Conservation (phyloP, 2,797 vertebrate species). For the Hippoglossus hippoglossus region DNA sequence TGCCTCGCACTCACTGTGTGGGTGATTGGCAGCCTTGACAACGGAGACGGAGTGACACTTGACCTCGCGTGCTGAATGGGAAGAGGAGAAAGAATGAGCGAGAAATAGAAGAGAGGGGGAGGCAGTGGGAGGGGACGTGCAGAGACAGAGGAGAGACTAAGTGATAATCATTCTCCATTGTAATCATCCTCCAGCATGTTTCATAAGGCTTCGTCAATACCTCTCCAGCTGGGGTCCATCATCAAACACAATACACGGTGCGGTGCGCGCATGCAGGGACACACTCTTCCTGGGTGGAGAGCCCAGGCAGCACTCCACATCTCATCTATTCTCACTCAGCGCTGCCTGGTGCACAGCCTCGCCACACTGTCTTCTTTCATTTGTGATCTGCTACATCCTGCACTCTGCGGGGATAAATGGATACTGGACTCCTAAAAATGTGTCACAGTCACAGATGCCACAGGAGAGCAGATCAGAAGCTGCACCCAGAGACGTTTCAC, state of each 20-base stretch:
- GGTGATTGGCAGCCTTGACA: slow-evolving; percentile 87
- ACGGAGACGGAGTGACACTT: slow-evolving; percentile 83
- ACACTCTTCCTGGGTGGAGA: slow-evolving; percentile 73
- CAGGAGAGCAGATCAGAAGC: slow-evolving; percentile 53
- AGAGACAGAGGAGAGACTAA: slow-evolving; percentile 75
- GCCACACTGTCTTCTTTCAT: slow-evolving; percentile 72
- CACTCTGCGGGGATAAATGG: slow-evolving; percentile 61
- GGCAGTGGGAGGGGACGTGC: slow-evolving; percentile 58
- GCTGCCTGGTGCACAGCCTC: slow-evolving; percentile 66
- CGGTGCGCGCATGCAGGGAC: slow-evolving; percentile 58
- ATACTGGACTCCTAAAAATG: slow-evolving; percentile 62
- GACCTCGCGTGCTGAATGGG: slow-evolving; percentile 83
- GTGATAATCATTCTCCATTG: slow-evolving; percentile 84
- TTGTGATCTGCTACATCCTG: slow-evolving; percentile 69
- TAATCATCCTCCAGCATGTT: slow-evolving; percentile 80
- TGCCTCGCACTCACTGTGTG: slow-evolving; percentile 84
- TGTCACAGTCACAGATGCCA: slow-evolving; percentile 65
- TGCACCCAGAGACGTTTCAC: slow-evolving; percentile 1
- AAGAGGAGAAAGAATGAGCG: slow-evolving; percentile 66
- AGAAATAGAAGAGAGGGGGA: slow-evolving; percentile 66
- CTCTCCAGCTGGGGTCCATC: slow-evolving; percentile 81
- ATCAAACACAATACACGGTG: slow-evolving; percentile 75
- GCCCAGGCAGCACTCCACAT: slow-evolving; percentile 74
- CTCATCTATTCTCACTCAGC: slow-evolving; percentile 80
- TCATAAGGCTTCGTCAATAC: slow-evolving; percentile 77